phyloP scores from a whole-genome alignment of 1,140 invertebrate species.

The Zeugodacus cucurbitae region DNA sequence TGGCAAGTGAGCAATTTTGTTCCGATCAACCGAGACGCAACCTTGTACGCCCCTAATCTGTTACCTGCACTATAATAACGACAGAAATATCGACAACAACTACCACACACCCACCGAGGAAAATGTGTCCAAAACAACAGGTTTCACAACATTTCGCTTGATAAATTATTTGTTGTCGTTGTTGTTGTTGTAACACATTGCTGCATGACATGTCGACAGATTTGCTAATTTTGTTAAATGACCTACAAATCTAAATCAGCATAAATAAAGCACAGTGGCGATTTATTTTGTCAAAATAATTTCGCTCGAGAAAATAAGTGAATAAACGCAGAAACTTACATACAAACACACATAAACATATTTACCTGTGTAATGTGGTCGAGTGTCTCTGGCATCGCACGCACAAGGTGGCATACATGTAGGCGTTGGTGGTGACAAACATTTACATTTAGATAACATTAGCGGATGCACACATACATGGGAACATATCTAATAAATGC shows the following conservation, averaged over 20 bases:
- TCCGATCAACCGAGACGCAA: not conserved
- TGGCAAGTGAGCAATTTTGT: not conserved
- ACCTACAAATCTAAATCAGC: conserved; percentile 6
- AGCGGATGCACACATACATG: not conserved
- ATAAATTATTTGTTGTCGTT: not conserved
- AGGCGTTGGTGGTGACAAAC: not conserved
- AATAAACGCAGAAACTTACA: no score
- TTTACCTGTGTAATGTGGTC: not conserved
- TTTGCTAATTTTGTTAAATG: not conserved
- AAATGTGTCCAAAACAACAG: not conserved
- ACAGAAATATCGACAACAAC: not conserved
- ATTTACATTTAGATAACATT: not conserved
- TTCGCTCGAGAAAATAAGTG: not conserved
- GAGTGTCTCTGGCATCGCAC: not conserved
- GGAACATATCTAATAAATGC: not conserved
- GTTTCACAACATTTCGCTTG: not conserved
- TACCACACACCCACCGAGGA: no score
- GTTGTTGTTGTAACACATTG: not conserved
- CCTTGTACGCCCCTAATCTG: not conserved
- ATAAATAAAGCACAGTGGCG: not conserved
- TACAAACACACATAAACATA: not conserved
- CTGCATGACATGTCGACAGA: conserved; percentile 1
- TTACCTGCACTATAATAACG: not conserved
- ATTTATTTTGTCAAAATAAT: conserved; percentile 21
- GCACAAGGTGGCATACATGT: not conserved